Evolutionary conservation across 2,113 vertebrate species (phyloP).

Genomic region (Globicephala melas): DNA sequence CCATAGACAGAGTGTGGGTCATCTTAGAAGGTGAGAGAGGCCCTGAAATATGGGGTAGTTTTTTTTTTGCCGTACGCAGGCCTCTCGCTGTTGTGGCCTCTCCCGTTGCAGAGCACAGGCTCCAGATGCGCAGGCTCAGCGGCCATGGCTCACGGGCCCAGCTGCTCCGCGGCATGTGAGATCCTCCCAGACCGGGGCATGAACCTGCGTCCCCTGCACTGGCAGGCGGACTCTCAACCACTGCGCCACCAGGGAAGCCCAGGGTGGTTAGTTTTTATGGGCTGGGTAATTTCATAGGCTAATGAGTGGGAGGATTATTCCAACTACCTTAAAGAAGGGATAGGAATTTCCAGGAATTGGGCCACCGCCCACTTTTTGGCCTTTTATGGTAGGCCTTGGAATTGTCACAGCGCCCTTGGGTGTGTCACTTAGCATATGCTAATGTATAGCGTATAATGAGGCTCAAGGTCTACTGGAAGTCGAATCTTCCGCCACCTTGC

Average conservation of each 20-base stretch:
- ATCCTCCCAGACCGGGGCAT: too few species aligned
- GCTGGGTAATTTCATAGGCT: not conserved
- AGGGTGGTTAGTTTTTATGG: not conserved
- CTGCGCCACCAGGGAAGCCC: too few species aligned
- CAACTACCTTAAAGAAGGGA: not conserved
- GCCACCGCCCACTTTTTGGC: not conserved
- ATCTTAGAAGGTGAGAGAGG: not conserved
- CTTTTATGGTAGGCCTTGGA: not conserved
- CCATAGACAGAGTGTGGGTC: not conserved
- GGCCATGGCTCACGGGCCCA: too few species aligned
- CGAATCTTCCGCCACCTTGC: not conserved
- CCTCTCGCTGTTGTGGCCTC: too few species aligned
- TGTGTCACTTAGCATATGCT: not conserved
- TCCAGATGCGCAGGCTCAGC: too few species aligned
- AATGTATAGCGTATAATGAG: not conserved
- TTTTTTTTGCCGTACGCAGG: not conserved
- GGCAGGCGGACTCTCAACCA: too few species aligned
- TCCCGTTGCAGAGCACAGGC: too few species aligned
- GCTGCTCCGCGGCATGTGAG: too few species aligned
- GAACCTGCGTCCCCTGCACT: rapidly evolving
- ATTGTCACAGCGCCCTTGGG: not conserved
- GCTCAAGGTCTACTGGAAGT: not conserved
- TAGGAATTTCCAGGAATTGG: not conserved
- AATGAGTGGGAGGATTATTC: not conserved
- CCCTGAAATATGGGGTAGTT: not conserved